Percentiles rank a stretch among this genome's conserved stretches.
Conservation (phyloP, 2,797 vertebrate species). For the Champsocephalus esox region DNA sequence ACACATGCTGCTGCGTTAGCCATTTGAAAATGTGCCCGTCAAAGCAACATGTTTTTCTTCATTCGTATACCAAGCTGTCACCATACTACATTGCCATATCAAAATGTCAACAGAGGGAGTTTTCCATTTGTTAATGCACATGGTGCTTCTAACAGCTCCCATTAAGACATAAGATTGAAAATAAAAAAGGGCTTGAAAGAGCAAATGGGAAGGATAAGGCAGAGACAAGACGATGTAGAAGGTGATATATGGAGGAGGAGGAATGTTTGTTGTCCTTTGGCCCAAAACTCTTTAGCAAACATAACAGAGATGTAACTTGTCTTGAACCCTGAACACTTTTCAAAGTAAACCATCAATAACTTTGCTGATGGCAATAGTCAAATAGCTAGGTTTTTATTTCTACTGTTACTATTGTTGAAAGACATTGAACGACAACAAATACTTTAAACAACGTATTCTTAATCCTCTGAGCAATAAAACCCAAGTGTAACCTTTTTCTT, state of each 20-base stretch:
- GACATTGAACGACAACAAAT: too few relatives aligned
- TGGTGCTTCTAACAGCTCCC: not conserved
- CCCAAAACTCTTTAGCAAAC: not conserved
- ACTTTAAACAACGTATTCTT: too few relatives aligned
- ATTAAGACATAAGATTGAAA: not conserved
- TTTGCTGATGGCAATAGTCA: not conserved
- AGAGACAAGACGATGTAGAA: not conserved
- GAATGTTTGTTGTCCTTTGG: slow-evolving; percentile 8
- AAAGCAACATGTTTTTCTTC: slow-evolving; percentile 17
- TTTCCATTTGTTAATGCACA: not conserved
- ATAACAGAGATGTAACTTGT: not conserved
- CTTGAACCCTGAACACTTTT: slow-evolving; percentile 1
- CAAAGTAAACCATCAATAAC: slow-evolving; percentile 1
- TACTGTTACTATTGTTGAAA: too few relatives aligned
- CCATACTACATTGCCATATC: slow-evolving; percentile 23
- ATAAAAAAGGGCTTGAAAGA: not conserved
- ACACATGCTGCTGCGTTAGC: not conserved
- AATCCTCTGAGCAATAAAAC: too few relatives aligned
- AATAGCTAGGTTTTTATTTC: too few relatives aligned
- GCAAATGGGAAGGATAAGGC: not conserved
- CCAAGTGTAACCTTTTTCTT: not conserved
- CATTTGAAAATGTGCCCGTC: slow-evolving; percentile 17
- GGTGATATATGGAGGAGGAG: slow-evolving; percentile 4
- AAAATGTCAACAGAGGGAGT: slow-evolving; percentile 10
- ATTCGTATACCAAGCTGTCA: not conserved